These are phyloP conservation scores for Danionella dracula DNA, from an alignment of 2,797 vertebrate genomes.

Conservation along the genomic window DNA sequence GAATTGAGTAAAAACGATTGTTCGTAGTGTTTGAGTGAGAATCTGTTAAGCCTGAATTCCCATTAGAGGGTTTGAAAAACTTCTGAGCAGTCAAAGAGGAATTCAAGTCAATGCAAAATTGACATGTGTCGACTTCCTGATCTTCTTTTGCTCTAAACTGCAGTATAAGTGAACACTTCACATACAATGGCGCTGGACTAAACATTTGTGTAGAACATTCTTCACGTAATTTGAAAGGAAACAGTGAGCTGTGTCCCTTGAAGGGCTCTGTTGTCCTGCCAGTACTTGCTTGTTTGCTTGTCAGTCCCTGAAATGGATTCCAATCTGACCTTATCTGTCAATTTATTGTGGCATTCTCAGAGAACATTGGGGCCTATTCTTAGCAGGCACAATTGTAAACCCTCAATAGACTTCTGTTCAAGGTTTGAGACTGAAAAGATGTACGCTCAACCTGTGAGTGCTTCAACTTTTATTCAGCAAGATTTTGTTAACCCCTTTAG, in stretches of 20 bases:
- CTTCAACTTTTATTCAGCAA: too few relatives aligned
- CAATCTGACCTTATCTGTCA: neutral
- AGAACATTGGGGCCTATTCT: neutral
- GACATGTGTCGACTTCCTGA: too few relatives aligned
- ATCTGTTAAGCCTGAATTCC: too few relatives aligned
- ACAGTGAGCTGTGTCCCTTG: neutral
- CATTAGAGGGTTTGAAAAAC: too few relatives aligned
- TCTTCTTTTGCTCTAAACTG: too few relatives aligned
- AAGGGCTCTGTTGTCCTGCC: neutral
- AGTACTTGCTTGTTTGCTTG: neutral
- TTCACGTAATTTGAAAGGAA: neutral
- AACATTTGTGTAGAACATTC: neutral
- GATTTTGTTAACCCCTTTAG: too few relatives aligned
- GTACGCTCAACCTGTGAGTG: neutral
- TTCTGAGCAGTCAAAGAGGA: too few relatives aligned
- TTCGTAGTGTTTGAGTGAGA: too few relatives aligned
- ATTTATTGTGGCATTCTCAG: neutral
- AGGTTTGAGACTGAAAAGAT: neutral
- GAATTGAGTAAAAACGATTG: too few relatives aligned
- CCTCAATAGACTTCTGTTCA: neutral
- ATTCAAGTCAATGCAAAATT: too few relatives aligned
- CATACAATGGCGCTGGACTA: too few relatives aligned
- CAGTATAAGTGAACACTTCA: too few relatives aligned
- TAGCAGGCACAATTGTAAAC: neutral
- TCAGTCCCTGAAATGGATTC: neutral